These are phyloP conservation scores for Sicus ferrugineus DNA, from an alignment of 2,888 invertebrate species.

Conservation along the genomic window DNA sequence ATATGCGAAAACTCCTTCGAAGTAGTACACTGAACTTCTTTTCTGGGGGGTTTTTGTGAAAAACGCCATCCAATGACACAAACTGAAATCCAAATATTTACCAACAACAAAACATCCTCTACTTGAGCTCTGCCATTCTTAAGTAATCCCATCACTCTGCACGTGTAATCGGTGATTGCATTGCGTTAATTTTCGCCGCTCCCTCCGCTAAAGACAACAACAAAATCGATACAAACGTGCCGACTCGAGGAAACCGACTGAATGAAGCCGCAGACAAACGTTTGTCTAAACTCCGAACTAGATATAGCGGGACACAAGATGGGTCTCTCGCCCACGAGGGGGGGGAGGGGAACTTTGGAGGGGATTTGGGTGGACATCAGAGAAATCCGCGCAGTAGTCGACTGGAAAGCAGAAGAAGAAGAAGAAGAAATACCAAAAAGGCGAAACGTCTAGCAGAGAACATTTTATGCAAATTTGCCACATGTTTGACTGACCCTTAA, in stretches of 20 bases:
- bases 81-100: not conserved
- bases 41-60: constrained; percentile 1
- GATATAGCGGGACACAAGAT: not conserved
- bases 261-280: not conserved
- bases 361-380: not conserved
- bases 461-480: constrained; percentile 12
- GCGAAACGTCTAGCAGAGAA: not conserved
- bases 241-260: not conserved
- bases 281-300: not conserved
- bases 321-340: not conserved
- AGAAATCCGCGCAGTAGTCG: not conserved
- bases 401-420: not conserved
- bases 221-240: constrained; percentile 6
- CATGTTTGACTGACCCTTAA: not conserved
- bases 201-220: not conserved
- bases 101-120: not conserved
- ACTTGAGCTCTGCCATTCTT: not conserved
- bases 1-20: too few relatives aligned
- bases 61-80: not conserved
- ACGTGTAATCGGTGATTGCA: too few relatives aligned
- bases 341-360: not conserved
- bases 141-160: not conserved
- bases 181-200: too few relatives aligned
- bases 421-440: not conserved
- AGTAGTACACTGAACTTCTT: not conserved